Base-by-base conservation (phyloP, 2,113 vertebrate genomes). In the Cnemophilus loriae region DNA sequence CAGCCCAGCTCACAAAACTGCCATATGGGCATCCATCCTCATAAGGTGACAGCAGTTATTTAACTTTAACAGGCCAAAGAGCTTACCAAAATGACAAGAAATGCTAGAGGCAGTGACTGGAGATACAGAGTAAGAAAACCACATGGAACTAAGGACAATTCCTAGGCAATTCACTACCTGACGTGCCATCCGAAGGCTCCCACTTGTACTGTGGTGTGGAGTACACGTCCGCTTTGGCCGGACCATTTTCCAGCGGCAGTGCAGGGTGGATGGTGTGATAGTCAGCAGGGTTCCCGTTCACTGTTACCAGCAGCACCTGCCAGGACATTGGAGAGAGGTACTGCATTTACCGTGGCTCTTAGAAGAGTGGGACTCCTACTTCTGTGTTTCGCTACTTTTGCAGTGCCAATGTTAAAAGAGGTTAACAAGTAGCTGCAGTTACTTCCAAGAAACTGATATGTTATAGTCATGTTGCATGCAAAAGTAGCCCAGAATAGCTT, bases 121-220 rank as follows among this genome's bases (percentile, higher is more conserved):
- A 83, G 55, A 74, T 1, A 79, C 3, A 92, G 53, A 57, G 21
- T 12, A 83, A 46, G 35, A 71, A 59, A 87, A 89, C 12, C 68
- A 47, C 16, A 14, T 0, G 20, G 13, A 44, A 67, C 19, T 46
- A 33, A 44, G 7, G 13, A 52, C 35, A 63, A 53, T 88, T 79
- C 47, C 65, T 37, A 60, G 26, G n/a, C 56, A 67, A 56, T 71
- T 81, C 57, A 53, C 79, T 97, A 99, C 99, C 99, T 96, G 98
- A 91, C 5, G 67, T 64, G 20, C 98, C 97, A 19, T 94, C 97
- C 0, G 97, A 85, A 46, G 97, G 98, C 56, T 99, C 98, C 98
- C 98, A 98, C 93, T 99, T 99, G 96, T 99, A 99, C 91, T 99
- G 99, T 1, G 99, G 99, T 42, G 98, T 99, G 68, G 99, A 99